Evolutionary conservation across 2,113 vertebrate species (phyloP).

Genomic region (Pollachius pollachius): DNA sequence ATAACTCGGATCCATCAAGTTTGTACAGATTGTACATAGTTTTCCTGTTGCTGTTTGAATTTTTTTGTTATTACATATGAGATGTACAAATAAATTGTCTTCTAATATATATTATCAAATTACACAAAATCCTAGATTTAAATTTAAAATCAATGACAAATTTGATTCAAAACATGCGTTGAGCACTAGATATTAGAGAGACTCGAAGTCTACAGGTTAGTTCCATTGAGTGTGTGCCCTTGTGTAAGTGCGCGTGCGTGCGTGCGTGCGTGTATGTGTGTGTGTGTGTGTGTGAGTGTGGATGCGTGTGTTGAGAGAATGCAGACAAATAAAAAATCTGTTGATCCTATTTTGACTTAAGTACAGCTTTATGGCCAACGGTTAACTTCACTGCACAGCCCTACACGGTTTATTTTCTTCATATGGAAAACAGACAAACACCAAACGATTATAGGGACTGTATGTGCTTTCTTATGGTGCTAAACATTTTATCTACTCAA

Average conservation of each 20-base stretch:
- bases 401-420: constrained; percentile 72
- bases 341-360: constrained; percentile 40
- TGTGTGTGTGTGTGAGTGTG: not conserved
- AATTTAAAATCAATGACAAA: constrained; percentile 56
- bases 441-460: constrained; percentile 69
- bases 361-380: constrained; percentile 66
- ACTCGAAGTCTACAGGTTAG: constrained; percentile 57
- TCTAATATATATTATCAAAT: constrained; percentile 80
- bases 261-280: not conserved
- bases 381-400: constrained; percentile 82
- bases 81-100: constrained; percentile 80
- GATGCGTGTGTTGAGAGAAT: constrained; percentile 46
- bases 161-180: constrained; percentile 70
- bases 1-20: constrained; percentile 18
- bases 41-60: constrained; percentile 67
- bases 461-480: constrained; percentile 91
- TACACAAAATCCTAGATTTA: constrained; percentile 50
- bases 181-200: constrained; percentile 54
- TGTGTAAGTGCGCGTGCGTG: constrained; percentile 29
- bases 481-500: constrained; percentile 95
- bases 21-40: constrained; percentile 76
- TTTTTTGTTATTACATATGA: constrained; percentile 58
- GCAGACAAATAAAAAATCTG: constrained; percentile 47
- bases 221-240: constrained; percentile 52
- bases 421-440: constrained; percentile 51